Evolutionary conservation across 2,888 invertebrate genomes (phyloP), one percentile per base, ranked within the genome.

Genomic region (Coremacera marginata): DNA sequence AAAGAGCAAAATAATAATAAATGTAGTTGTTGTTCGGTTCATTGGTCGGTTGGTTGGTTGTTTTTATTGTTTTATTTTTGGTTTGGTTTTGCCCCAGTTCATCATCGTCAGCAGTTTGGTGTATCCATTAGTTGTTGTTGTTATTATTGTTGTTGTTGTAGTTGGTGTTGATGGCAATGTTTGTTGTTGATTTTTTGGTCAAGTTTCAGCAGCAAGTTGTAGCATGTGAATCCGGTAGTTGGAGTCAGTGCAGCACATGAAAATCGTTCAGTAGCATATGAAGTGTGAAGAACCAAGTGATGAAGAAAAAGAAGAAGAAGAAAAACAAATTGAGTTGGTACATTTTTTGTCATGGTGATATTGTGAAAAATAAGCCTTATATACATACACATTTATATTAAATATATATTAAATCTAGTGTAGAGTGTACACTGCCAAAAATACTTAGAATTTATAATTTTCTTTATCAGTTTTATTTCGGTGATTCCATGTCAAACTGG

Each of bases 61-160:
- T 60, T 71, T 34, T 37, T 37, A 22, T 65, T 55, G 52, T 65
- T 74, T 52, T 65, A 63, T 49, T 73, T 73, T 51, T 22, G 65
- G 22, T 19, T 25, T 27, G 44, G 9, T 71, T 57, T 76, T 79
- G 79, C 78, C 78, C 75, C 80, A 82, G 82, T 82, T 82, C 82
- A 82, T 82, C 82, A 81, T 78, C 80, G 79, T 80, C 82, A 80
- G 79, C 80, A 81, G 81, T 81, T 82, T 80, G 78, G 81, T 79
- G 78, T 75, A 67, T 78, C 78, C 80, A 81, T 78, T 78, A 78
- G 81, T 81, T 81, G 77, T 79, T 78, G 77, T 71, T 70, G 75
- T 70, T 31, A 5, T 31, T 31, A 5, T 31, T 72, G 72, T 76
- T 75, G 75, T 77, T 79, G 73, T 65, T 77, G 65, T 79, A 72